Conservation (phyloP, 2,113 vertebrate species). For the Lasiurus cinereus region DNA sequence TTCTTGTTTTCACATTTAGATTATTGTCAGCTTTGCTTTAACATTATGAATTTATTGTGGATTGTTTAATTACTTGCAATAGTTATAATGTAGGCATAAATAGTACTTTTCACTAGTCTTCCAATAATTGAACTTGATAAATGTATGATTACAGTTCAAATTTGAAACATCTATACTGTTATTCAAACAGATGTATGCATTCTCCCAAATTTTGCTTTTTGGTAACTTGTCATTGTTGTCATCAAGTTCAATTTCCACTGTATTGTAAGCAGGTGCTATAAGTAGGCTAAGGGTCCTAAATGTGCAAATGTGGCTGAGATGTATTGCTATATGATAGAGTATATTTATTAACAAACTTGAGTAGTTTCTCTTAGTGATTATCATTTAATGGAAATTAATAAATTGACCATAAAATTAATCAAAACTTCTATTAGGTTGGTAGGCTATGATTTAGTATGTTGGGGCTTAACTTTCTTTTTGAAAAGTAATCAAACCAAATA, state of each 20-base stretch:
- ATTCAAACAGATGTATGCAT: neutral
- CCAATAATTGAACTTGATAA: neutral
- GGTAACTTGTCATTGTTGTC: neutral
- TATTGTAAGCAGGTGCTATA: neutral
- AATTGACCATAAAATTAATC: neutral
- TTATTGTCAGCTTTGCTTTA: constrained; percentile 14
- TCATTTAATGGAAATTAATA: neutral
- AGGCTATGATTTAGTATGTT: neutral
- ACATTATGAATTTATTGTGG: neutral
- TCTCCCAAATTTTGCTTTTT: neutral
- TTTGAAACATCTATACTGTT: neutral
- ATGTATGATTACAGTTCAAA: neutral
- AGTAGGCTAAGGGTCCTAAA: neutral
- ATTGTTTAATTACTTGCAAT: neutral
- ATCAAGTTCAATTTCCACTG: neutral
- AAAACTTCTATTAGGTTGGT: neutral
- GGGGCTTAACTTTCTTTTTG: neutral
- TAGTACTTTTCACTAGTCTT: constrained; percentile 20
- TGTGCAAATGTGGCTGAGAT: neutral
- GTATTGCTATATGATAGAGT: neutral
- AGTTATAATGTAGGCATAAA: neutral
- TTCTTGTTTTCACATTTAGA: constrained; percentile 5
- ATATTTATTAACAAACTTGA: neutral
- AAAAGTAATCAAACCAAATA: constrained; percentile 17
- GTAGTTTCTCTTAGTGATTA: neutral